phyloP scores from a whole-genome alignment of 1,140 invertebrate genomes.

The Rhyzopertha dominica region DNA sequence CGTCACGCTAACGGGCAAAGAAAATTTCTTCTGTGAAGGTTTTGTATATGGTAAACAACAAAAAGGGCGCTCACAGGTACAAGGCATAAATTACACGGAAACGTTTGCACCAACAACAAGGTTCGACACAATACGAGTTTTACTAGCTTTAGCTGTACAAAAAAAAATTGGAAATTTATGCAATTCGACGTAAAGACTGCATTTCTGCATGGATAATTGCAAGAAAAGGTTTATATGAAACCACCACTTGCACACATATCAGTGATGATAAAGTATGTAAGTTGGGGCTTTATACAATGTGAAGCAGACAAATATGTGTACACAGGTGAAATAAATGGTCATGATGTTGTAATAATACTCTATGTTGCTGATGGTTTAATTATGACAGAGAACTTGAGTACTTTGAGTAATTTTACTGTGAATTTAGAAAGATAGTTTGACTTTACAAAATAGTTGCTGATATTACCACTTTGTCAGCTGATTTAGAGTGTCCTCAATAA shows the following conservation, averaged over 20 bases:
- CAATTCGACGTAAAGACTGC: constrained; percentile 34
- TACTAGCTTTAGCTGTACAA: constrained; percentile 25
- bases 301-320: not conserved
- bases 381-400: not conserved
- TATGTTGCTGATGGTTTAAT: constrained; percentile 5
- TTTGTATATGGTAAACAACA: constrained; percentile 11
- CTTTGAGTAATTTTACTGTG: not conserved
- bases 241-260: constrained; percentile 23
- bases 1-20: not conserved
- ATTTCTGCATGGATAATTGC: constrained; percentile 29
- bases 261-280: not conserved
- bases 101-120: constrained; percentile 25
- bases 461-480: too few species aligned
- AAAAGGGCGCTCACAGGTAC: constrained; percentile 28
- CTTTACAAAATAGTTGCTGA: too few species aligned
- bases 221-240: constrained; percentile 30
- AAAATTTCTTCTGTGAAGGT: constrained; percentile 1
- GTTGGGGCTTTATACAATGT: not conserved
- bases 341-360: not conserved
- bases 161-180: constrained; percentile 26
- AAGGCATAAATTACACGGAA: constrained; percentile 35
- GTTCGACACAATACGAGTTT: constrained; percentile 33
- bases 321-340: constrained; percentile 14
- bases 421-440: not conserved
- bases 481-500: too few species aligned